These are phyloP conservation scores for Schizothorax lantsangensis DNA, from an alignment of 2,797 vertebrate genomes.

Conservation along the genomic window DNA sequence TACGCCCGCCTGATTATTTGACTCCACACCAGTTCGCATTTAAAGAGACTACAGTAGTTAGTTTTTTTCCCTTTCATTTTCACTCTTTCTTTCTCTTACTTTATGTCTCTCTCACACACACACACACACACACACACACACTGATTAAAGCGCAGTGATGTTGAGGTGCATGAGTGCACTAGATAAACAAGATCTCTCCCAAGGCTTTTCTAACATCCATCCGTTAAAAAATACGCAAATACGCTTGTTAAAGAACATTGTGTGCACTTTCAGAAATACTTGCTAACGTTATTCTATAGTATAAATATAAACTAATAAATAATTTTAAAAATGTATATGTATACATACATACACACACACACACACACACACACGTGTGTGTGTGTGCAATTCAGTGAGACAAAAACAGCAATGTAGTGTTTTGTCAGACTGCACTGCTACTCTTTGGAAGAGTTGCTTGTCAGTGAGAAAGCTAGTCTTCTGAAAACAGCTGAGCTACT, in stretches of 20 bases:
- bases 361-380: too few relatives aligned
- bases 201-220: constrained; percentile 19
- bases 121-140: constrained; percentile 6
- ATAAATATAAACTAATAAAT: too few relatives aligned
- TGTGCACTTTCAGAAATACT: not conserved
- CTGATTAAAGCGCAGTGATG: constrained; percentile 17
- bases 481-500: not conserved
- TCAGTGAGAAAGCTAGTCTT: not conserved
- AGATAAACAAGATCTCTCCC: constrained; percentile 33
- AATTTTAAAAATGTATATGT: too few relatives aligned
- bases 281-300: not conserved
- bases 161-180: constrained; percentile 19
- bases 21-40: constrained; percentile 25
- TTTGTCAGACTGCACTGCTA: not conserved
- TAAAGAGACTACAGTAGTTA: not conserved
- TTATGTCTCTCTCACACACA: constrained; percentile 17
- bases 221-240: too few relatives aligned
- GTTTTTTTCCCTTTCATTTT: constrained; percentile 13
- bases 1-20: not conserved
- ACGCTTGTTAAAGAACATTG: not conserved
- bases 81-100: constrained; percentile 60
- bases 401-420: not conserved
- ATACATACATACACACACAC: too few relatives aligned
- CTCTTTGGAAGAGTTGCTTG: not conserved
- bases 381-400: not conserved